Evolutionary conservation across 2,888 invertebrate genomes (phyloP).

Genomic region (Cerceris rybyensis): DNA sequence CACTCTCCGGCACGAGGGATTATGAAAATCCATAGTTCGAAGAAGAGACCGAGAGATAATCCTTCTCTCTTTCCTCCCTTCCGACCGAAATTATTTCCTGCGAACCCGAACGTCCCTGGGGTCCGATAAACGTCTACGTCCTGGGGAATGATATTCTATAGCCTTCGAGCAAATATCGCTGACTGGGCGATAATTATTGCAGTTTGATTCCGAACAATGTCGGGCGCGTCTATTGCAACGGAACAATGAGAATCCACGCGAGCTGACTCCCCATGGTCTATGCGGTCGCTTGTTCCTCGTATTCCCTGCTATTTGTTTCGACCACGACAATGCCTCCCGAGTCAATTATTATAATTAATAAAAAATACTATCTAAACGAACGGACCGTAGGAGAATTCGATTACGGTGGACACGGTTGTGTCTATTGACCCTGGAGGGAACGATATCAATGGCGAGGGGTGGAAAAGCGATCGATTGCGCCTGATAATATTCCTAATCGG

Average conservation of each 20-base stretch:
- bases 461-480: not conserved
- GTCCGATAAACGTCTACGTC: slow-evolving; percentile 46
- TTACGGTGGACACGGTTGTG: not conserved
- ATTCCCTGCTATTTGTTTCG: slow-evolving; percentile 8
- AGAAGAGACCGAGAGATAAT: slow-evolving; percentile 42
- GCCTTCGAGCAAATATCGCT: slow-evolving; percentile 43
- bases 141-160: slow-evolving; percentile 28
- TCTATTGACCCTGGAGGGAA: not conserved
- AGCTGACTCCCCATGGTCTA: not conserved
- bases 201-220: slow-evolving; percentile 9
- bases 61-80: slow-evolving; percentile 8
- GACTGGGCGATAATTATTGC: slow-evolving; percentile 55
- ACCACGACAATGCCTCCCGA: slow-evolving; percentile 2
- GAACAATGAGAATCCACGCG: slow-evolving; percentile 23
- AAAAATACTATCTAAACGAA: slow-evolving; percentile 23
- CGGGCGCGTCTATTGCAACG: slow-evolving; percentile 2
- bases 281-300: slow-evolving; percentile 3
- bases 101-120: slow-evolving; percentile 43
- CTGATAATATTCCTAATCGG: slow-evolving; percentile 12
- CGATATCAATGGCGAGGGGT: slow-evolving; percentile 3
- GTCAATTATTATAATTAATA: slow-evolving; percentile 46
- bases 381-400: not conserved
- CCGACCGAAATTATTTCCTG: slow-evolving; percentile 59
- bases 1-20: slow-evolving; percentile 42
- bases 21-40: slow-evolving; percentile 61